Evolutionary conservation across 2,888 invertebrate species (phyloP).

Genomic region (Baccha elongata): DNA sequence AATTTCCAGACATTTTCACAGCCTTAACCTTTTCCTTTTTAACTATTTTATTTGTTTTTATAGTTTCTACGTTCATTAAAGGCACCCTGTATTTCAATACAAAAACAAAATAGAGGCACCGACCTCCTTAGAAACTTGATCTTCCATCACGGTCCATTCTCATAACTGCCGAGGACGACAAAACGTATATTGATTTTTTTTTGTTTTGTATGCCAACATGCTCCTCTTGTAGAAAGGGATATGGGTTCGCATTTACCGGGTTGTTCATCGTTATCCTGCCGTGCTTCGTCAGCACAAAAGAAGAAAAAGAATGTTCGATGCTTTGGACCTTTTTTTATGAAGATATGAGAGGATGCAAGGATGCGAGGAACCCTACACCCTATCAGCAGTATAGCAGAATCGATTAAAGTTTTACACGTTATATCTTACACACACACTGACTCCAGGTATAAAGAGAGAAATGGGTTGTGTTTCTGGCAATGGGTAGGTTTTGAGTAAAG

Average conservation of each 20-base stretch:
- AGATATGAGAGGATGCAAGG: constrained; percentile 12
- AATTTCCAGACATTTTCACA: too few species aligned
- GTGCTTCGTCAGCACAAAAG: constrained; percentile 19
- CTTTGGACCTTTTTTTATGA: constrained; percentile 7
- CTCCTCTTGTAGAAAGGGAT: not conserved
- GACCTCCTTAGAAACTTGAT: constrained; percentile 1
- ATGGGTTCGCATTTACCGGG: not conserved
- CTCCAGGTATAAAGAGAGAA: not conserved
- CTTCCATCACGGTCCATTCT: constrained; percentile 15
- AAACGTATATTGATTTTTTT: constrained; percentile 38
- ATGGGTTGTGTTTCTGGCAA: not conserved
- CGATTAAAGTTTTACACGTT: constrained; percentile 38
- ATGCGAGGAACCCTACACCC: not conserved
- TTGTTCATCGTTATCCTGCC: constrained; percentile 12
- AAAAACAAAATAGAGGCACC: constrained; percentile 10
- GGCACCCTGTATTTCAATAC: too few species aligned
- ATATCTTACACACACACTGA: constrained; percentile 29
- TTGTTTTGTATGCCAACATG: constrained; percentile 8
- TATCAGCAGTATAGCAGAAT: constrained; percentile 3
- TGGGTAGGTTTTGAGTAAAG: not conserved
- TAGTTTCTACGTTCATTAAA: too few species aligned
- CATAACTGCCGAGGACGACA: constrained; percentile 26
- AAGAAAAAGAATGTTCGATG: not conserved
- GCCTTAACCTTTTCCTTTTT: too few species aligned
- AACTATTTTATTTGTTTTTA: too few species aligned